A percentile compares a stretch with the other conserved stretches of the same genome.
Evolutionary conservation across 1,140 invertebrate species (phyloP).

Genomic region (Anastrepha obliqua): DNA sequence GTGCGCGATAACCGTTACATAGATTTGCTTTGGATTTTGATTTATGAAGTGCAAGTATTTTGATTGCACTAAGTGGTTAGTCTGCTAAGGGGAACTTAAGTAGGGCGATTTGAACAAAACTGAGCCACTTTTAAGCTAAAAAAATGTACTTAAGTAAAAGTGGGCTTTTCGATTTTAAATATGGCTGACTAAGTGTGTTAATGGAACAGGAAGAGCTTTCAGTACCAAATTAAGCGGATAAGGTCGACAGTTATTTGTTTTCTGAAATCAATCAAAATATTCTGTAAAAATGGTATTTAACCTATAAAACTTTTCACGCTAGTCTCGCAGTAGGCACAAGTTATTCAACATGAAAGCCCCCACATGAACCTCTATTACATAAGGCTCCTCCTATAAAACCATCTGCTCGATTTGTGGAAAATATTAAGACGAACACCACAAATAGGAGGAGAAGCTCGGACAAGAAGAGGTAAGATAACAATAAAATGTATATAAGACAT

Average conservation of each 20-base stretch:
- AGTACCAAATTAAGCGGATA: neutral
- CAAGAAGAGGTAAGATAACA: no score
- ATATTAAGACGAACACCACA: no score
- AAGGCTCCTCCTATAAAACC: no score
- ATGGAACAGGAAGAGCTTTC: neutral
- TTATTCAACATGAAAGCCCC: no score
- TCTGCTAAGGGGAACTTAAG: constrained; percentile 4
- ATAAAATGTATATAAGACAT: no score
- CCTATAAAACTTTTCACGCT: no score
- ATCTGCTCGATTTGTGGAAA: no score
- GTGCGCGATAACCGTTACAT: neutral
- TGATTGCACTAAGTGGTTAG: constrained; percentile 33
- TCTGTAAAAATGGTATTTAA: no score
- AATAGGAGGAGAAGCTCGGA: no score
- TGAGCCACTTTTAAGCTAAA: neutral
- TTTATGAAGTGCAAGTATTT: constrained; percentile 16
- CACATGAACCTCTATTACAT: no score
- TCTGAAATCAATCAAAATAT: no score
- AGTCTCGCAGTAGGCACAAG: no score
- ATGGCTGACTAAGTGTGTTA: neutral
- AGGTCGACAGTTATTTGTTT: neutral
- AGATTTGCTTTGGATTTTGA: constrained; percentile 37
- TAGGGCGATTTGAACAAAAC: neutral
- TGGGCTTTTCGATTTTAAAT: neutral
- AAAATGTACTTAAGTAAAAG: neutral